Conservation (phyloP, 1,140 invertebrate species). For the Parasteatoda tepidariorum region DNA sequence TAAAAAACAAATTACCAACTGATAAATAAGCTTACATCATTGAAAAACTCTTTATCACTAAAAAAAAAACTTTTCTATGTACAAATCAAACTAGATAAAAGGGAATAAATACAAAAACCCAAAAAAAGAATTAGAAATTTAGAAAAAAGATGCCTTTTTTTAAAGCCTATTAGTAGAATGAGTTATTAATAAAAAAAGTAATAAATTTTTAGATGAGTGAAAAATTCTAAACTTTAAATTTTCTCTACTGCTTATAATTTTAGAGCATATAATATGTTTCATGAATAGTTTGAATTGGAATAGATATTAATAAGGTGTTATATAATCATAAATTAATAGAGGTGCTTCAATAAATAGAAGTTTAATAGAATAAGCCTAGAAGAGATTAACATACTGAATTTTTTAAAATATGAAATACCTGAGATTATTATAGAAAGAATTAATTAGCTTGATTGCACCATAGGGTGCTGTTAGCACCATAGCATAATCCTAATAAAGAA, state of each 20-base stretch:
- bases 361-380: background rate
- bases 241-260: background rate
- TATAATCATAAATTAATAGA: too few relatives aligned
- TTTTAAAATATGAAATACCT: constrained; percentile 41
- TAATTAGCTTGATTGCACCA: background rate
- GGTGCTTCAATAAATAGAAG: background rate
- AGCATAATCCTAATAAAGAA: constrained; percentile 30
- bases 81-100: background rate
- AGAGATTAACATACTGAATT: background rate
- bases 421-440: constrained; percentile 7
- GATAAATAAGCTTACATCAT: background rate
- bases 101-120: too few relatives aligned
- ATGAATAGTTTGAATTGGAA: background rate
- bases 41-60: background rate
- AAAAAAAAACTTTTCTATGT: background rate
- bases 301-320: background rate
- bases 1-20: too few relatives aligned
- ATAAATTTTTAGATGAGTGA: background rate
- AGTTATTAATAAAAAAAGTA: background rate
- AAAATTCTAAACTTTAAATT: background rate
- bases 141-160: background rate
- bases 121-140: too few relatives aligned
- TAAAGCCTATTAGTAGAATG: background rate
- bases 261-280: too few relatives aligned
- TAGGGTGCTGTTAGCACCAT: constrained; percentile 55